A percentile compares a stretch with the other conserved stretches of the same genome.
Evolutionary conservation across 1,140 invertebrate genomes (phyloP).

Genomic region (Pogonognathellus flavescens): DNA sequence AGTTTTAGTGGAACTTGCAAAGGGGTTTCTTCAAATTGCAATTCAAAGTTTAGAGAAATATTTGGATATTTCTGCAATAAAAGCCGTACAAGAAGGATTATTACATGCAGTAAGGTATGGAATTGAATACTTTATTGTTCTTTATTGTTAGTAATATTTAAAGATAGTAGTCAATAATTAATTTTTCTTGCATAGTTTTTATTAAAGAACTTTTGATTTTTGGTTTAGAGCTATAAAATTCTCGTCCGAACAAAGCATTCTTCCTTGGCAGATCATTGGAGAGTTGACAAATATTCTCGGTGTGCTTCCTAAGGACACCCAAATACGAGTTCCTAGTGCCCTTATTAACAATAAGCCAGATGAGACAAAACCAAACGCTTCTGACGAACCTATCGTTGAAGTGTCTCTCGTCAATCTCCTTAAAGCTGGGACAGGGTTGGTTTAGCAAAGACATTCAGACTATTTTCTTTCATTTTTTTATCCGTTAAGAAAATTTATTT

Average conservation of each 20-base stretch:
- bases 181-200: too few relatives aligned
- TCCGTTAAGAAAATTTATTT: neutral
- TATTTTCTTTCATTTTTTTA: neutral
- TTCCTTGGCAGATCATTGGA: conserved; percentile 33
- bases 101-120: conserved; percentile 41
- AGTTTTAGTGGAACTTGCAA: conserved; percentile 54
- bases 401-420: neutral
- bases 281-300: conserved; percentile 20
- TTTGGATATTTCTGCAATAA: conserved; percentile 44
- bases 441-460: neutral
- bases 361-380: neutral
- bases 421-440: neutral
- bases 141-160: neutral
- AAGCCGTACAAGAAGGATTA: conserved; percentile 42
- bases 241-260: neutral
- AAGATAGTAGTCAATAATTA: too few relatives aligned
- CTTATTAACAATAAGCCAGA: neutral
- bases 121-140: neutral
- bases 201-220: neutral
- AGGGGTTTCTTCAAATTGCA: conserved; percentile 46
- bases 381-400: neutral
- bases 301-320: conserved; percentile 2
- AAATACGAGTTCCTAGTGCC: neutral
- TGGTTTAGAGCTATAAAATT: conserved; percentile 15
- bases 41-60: conserved; percentile 50